Base-by-base conservation (phyloP, 2,113 vertebrate genomes). In the Nannospalax galili region DNA sequence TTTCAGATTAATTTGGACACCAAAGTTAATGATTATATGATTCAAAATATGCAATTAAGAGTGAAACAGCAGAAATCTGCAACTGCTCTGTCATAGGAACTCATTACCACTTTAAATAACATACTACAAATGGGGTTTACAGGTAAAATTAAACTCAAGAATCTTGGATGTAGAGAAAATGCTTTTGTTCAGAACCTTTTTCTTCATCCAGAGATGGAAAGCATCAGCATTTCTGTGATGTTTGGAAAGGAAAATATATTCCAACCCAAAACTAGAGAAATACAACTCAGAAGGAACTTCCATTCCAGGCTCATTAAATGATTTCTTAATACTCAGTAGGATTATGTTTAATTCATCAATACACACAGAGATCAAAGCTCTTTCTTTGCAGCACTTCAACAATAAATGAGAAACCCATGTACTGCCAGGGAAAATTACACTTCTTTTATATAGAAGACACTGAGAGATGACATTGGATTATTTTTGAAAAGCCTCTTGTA, bases 201-300 rank as follows among this genome's bases (percentile, higher is more conserved):
- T 94, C 22, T 72, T 19, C 40, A 26, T 32, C 17, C 42, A 67
- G 73, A 37, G 65, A 60, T 45, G 11, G 72, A 73, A 22, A 78
- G 7, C 28, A 12, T 0, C 3, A 67, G 14, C 5, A 73, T 60
- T 60, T 65, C 7, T 80, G 37, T 73, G 11, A 62, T 73, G 67
- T 70, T 93, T 45, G 28, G 42, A 93, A 91, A 85, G 14, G 6
- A 81, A 95, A 88, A 92, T 3, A 32, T 24, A 69, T 26, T 92
- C 69, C 5, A 79, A n/a, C 52, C 58, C 26, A 74, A 92, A 82
- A n/a, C 1, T 37, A 40, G 60, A 85, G 86, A 95, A 92, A 40
- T 20, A 4, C 24, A 64, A 42, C 60, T 81, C 30, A 88, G 78
- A 78, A 7, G 4, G 3, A 82, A 73, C 93, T 74, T 64, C 17